Percentiles rank a stretch among this genome's conserved stretches.
Evolutionary conservation across 2,888 invertebrate species (phyloP).

Genomic region (Myathropa florea): DNA sequence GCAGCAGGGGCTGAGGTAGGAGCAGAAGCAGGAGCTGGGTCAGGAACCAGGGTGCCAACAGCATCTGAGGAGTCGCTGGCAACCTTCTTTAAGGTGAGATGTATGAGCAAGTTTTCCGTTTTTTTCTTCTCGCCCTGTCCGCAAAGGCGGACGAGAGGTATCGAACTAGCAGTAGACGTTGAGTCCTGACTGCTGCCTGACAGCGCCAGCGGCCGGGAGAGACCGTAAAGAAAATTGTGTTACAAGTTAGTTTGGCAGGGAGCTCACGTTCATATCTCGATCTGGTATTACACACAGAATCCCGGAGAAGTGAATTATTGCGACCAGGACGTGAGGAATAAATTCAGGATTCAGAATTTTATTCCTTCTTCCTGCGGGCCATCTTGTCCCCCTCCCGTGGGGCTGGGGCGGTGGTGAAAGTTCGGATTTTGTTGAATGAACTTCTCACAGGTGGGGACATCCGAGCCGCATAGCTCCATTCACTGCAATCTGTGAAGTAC

Average conservation of each 20-base stretch:
- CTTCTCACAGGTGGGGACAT: conserved; percentile 53
- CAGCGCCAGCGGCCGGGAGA: neutral
- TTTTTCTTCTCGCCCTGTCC: neutral
- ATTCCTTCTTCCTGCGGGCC: neutral
- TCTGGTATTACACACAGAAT: conserved; percentile 61
- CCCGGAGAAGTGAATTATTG: conserved; percentile 66
- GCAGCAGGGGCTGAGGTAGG: too few species aligned
- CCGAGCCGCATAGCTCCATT: conserved; percentile 28
- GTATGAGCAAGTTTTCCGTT: conserved; percentile 27
- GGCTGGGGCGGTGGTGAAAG: conserved; percentile 7
- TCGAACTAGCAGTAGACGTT: conserved; percentile 20
- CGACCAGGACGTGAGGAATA: conserved; percentile 62
- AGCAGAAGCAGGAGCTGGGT: too few species aligned
- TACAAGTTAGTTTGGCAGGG: conserved; percentile 67
- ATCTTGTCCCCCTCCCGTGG: neutral
- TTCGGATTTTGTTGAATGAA: conserved; percentile 19
- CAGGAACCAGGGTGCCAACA: neutral
- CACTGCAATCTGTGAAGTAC: conserved; percentile 54
- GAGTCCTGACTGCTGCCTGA: neutral
- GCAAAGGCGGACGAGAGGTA: neutral
- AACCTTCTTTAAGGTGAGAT: conserved; percentile 2
- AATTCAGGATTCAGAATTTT: conserved; percentile 34
- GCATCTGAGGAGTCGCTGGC: neutral
- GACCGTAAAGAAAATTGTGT: conserved; percentile 55
- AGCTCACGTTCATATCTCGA: conserved; percentile 67